These are phyloP conservation scores for Ligdia adustata DNA, from an alignment of 2,888 invertebrate species.

Conservation along the genomic window DNA sequence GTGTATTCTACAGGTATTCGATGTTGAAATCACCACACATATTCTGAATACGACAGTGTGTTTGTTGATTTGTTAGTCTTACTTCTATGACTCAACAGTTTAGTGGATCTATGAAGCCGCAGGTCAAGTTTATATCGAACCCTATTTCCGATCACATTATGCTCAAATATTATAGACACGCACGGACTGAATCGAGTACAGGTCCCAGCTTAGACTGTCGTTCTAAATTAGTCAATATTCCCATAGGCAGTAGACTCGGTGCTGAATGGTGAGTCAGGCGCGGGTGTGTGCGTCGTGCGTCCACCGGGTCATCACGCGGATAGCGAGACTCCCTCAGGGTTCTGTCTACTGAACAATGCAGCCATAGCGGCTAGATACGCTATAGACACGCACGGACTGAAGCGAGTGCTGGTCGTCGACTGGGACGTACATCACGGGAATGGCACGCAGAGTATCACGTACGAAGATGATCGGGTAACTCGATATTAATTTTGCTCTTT, in stretches of 20 bases:
- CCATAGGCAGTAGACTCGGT: constrained; percentile 86
- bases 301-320: constrained; percentile 98
- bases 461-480: constrained; percentile 81
- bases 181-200: no score
- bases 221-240: constrained; percentile 6
- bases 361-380: constrained; percentile 92
- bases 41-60: no score
- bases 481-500: no score
- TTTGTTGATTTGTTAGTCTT: no score
- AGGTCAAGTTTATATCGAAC: no score
- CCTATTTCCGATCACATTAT: no score
- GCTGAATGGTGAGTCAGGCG: constrained; percentile 83
- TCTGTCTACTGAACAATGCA: constrained; percentile 95
- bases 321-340: constrained; percentile 90
- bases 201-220: no score
- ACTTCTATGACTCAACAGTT: no score
- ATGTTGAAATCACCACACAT: no score
- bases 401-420: constrained; percentile 90
- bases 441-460: constrained; percentile 93
- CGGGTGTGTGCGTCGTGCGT: constrained; percentile 92
- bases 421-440: constrained; percentile 99
- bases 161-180: no score
- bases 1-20: constrained; percentile 87
- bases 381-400: constrained; percentile 81
- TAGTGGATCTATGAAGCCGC: no score